A percentile compares a stretch with the other conserved stretches of the same genome.
Evolutionary conservation across 2,797 vertebrate genomes (phyloP).

Genomic region (Neopelma chrysocephalum): DNA sequence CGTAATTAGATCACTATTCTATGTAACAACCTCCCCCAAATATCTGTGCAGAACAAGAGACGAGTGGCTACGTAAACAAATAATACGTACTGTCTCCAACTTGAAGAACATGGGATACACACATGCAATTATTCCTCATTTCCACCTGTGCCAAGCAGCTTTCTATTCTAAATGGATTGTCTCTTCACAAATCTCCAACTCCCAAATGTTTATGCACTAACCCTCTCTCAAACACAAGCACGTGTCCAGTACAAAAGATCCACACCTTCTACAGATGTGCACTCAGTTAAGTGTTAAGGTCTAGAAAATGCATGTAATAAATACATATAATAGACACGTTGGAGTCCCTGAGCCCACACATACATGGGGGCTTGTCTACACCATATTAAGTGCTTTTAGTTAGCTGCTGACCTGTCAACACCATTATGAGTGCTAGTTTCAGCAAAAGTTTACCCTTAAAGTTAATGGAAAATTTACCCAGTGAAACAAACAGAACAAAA

Average conservation of each 20-base stretch:
- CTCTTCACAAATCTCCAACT: background rate
- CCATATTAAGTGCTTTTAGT: background rate
- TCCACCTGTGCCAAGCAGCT: background rate
- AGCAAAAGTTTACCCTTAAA: background rate
- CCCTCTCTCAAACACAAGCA: background rate
- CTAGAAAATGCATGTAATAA: background rate
- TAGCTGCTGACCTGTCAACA: background rate
- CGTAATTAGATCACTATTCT: background rate
- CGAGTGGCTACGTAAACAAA: background rate
- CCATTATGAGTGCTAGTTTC: background rate
- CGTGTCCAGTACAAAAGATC: background rate
- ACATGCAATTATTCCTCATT: background rate
- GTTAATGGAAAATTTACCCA: background rate
- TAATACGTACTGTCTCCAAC: background rate
- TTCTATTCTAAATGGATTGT: fast-evolving
- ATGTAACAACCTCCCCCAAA: background rate
- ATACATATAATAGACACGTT: background rate
- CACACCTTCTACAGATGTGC: background rate
- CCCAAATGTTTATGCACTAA: background rate
- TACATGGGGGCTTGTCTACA: background rate
- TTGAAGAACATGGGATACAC: background rate
- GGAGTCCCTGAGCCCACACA: background rate
- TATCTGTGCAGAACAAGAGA: background rate
- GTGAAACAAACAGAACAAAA: background rate
- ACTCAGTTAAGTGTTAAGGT: background rate